Evolutionary conservation across 2,113 vertebrate genomes (phyloP).

Genomic region (Egretta garzetta): DNA sequence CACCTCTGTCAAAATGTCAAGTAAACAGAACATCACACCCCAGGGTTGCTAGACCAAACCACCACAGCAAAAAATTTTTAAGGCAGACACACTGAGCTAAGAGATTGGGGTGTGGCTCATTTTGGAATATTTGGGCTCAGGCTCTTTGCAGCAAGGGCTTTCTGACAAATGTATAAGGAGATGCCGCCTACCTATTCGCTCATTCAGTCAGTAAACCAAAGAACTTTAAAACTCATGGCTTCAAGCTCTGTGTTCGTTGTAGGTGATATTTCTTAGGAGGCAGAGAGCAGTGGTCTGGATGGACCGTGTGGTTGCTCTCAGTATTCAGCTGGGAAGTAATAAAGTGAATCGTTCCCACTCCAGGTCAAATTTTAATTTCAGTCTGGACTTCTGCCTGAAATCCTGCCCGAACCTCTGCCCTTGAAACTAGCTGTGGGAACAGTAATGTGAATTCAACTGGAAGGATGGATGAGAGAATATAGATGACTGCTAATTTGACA

Average conservation of each 20-base stretch:
- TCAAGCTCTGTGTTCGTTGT: background rate
- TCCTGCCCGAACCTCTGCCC: background rate
- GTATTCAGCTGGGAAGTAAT: background rate
- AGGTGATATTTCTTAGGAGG: background rate
- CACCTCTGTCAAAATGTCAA: conserved; percentile 37
- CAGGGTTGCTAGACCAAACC: background rate
- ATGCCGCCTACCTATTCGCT: background rate
- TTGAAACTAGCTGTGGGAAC: background rate
- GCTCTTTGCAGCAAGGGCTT: background rate
- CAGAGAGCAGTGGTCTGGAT: background rate
- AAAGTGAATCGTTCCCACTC: background rate
- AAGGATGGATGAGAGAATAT: background rate
- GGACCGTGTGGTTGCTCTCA: background rate
- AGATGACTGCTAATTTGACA: background rate
- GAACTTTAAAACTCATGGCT: background rate
- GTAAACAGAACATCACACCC: conserved; percentile 19
- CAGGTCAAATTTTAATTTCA: background rate
- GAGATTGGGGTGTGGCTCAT: background rate
- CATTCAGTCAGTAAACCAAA: background rate
- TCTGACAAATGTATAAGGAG: background rate
- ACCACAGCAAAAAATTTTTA: background rate
- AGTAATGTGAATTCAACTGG: background rate
- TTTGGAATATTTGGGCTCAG: background rate
- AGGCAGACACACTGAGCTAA: background rate
- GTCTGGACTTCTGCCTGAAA: background rate